phyloP scores from a whole-genome alignment of 2,797 vertebrate species.

The Cetoscarus ocellatus region DNA sequence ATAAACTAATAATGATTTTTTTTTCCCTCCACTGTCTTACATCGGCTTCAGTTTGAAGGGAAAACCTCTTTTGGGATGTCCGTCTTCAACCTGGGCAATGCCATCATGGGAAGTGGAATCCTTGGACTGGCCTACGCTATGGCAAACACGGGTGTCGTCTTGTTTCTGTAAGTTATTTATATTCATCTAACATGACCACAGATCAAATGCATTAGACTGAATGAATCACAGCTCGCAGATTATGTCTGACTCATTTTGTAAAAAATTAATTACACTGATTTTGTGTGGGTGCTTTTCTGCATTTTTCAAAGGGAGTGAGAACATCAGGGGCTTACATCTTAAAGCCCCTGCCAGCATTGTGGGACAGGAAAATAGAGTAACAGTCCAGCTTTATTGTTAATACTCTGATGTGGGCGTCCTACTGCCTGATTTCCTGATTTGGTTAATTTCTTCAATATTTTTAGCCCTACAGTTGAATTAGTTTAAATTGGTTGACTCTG shows the following conservation, averaged over 20 bases:
- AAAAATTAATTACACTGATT: constrained; percentile 13
- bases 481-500: no score
- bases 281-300: constrained; percentile 8
- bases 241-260: constrained; percentile 34
- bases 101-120: constrained; percentile 99
- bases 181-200: background rate
- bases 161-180: constrained; percentile 92
- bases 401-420: background rate
- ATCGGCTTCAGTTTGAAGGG: constrained; percentile 91
- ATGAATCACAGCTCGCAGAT: constrained; percentile 18
- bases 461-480: no score
- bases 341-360: constrained; percentile 24
- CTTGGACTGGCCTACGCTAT: constrained; percentile 97
- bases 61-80: constrained; percentile 99
- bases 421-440: no score
- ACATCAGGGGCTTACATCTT: constrained; percentile 16
- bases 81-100: constrained; percentile 98
- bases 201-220: background rate
- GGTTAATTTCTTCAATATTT: no score
- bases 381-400: constrained; percentile 5
- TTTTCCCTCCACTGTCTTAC: constrained; percentile 8
- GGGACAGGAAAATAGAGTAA: constrained; percentile 22
- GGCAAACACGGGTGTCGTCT: constrained; percentile 96
- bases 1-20: background rate
- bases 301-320: background rate